Conservation (phyloP, 2,797 vertebrate genomes). For the Nannoperca australis region DNA sequence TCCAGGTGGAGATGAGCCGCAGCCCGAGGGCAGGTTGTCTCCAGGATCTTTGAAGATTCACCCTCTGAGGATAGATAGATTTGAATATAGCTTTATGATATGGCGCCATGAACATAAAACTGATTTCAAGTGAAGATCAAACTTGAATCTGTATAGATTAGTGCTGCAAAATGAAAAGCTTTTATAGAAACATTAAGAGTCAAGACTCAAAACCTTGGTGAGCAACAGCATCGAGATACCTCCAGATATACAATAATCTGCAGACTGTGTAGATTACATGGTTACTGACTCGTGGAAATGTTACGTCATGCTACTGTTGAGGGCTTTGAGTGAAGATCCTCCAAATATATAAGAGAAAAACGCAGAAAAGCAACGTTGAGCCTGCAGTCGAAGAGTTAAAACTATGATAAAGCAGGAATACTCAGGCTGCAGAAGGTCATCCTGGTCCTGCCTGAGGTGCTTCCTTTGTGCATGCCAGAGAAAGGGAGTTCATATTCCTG, state of each 20-base stretch:
- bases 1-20: conserved; percentile 29
- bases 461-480: conserved; percentile 57
- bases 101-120: no score
- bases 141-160: no score
- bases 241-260: not conserved
- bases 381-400: conserved; percentile 32
- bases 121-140: not conserved
- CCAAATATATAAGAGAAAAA: not conserved
- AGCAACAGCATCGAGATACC: not conserved
- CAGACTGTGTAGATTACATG: not conserved
- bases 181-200: not conserved
- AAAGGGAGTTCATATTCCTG: conserved; percentile 39
- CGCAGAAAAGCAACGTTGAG: not conserved
- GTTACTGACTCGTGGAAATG: not conserved
- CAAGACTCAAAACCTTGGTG: not conserved
- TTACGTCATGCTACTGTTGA: not conserved
- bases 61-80: no score
- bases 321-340: not conserved
- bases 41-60: no score
- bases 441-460: conserved; percentile 44
- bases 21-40: not conserved
- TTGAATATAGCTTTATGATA: no score
- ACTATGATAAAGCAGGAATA: conserved; percentile 31
- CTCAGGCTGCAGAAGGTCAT: conserved; percentile 15
- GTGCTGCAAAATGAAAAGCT: no score